Conservation (phyloP, 2,797 vertebrate species). For the Melanotaenia parkinsoni region DNA sequence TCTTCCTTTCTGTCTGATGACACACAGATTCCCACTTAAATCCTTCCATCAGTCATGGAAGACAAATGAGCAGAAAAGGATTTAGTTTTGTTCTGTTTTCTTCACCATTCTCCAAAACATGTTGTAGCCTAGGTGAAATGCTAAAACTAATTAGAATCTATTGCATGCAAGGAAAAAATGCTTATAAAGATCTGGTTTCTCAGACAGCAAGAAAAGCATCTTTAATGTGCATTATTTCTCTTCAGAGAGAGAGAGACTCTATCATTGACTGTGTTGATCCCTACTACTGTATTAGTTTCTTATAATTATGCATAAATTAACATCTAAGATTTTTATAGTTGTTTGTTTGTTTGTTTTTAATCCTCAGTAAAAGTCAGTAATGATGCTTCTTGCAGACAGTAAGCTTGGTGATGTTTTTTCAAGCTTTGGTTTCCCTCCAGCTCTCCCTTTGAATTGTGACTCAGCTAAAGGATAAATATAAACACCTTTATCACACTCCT, state of each 20-base stretch:
- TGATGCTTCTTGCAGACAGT: slow-evolving; percentile 19
- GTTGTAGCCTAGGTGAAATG: slow-evolving; percentile 30
- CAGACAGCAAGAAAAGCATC: slow-evolving; percentile 35
- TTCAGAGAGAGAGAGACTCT: slow-evolving; percentile 15
- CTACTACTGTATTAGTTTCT: slow-evolving; percentile 14
- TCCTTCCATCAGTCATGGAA: slow-evolving; percentile 39
- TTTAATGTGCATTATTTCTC: slow-evolving; percentile 31
- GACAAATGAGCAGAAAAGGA: slow-evolving; percentile 45
- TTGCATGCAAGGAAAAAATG: slow-evolving; percentile 9
- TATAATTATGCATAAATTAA: slow-evolving; percentile 13
- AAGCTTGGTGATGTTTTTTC: slow-evolving; percentile 27
- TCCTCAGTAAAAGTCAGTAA: neutral
- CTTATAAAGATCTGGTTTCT: slow-evolving; percentile 35
- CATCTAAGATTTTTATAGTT: slow-evolving; percentile 7
- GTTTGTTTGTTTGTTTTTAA: slow-evolving; percentile 1
- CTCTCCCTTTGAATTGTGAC: slow-evolving; percentile 48
- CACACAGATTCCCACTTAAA: slow-evolving; percentile 64
- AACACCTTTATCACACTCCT: slow-evolving; percentile 31
- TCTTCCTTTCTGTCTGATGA: slow-evolving; percentile 49
- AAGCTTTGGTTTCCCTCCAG: slow-evolving; percentile 20
- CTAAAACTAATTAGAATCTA: slow-evolving; percentile 43
- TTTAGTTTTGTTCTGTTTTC: slow-evolving; percentile 38
- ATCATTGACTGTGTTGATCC: slow-evolving; percentile 13
- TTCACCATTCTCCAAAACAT: slow-evolving; percentile 43
- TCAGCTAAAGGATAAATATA: slow-evolving; percentile 57